These are phyloP conservation scores for Lordiphosa collinella DNA, from an alignment of 1,140 invertebrate species.

Conservation along the genomic window DNA sequence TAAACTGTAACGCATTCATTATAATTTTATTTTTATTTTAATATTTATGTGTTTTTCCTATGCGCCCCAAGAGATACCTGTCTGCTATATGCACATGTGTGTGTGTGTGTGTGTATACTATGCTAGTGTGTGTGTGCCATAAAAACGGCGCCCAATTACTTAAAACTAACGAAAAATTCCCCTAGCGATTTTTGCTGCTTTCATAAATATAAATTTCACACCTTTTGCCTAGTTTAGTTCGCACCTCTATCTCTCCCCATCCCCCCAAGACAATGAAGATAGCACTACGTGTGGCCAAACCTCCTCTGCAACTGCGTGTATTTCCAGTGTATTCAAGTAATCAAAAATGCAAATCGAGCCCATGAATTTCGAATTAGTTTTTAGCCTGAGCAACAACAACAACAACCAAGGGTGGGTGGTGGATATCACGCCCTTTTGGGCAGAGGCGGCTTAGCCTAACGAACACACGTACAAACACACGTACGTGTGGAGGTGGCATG, in stretches of 20 bases:
- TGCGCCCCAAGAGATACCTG: constrained; percentile 32
- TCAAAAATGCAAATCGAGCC: constrained; percentile 77
- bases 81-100: not conserved
- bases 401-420: constrained; percentile 10
- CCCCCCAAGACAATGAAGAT: constrained; percentile 27
- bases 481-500: not conserved
- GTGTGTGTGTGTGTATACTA: not conserved
- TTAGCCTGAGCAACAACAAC: constrained; percentile 45
- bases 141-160: constrained; percentile 74
- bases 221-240: constrained; percentile 29
- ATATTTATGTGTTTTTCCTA: constrained; percentile 68
- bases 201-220: constrained; percentile 75
- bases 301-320: constrained; percentile 1
- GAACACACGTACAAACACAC: constrained; percentile 57
- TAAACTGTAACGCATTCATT: constrained; percentile 71
- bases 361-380: constrained; percentile 77
- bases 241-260: not conserved
- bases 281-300: too few species aligned
- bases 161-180: constrained; percentile 71
- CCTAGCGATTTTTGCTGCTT: constrained; percentile 46
- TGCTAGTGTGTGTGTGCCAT: constrained; percentile 31
- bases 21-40: constrained; percentile 76
- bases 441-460: constrained; percentile 62
- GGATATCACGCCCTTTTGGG: not conserved
- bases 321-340: constrained; percentile 65